Percentiles rank a stretch among this genome's conserved stretches.
These are phyloP conservation scores for Cristatella mucedo DNA, from an alignment of 2,888 invertebrate genomes.

Conservation along the genomic window DNA sequence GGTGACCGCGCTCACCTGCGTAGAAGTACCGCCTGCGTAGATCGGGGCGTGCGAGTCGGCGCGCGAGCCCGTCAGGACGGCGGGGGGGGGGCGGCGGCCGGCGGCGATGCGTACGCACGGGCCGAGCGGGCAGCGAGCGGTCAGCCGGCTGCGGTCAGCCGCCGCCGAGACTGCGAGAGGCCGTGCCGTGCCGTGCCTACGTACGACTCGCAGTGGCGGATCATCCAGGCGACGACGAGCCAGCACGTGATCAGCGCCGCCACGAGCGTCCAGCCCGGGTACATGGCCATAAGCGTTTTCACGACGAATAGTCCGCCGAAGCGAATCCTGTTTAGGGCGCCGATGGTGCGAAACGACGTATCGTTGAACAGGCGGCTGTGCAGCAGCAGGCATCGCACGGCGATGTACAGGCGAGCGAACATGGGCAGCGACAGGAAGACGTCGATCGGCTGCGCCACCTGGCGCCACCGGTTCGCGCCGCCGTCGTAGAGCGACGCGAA, in stretches of 20 bases:
- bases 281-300: constrained; percentile 98
- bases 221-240: constrained; percentile 98
- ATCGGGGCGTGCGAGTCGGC: no score
- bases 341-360: constrained; percentile 77
- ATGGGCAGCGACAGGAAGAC: constrained; percentile 93
- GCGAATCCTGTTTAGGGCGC: constrained; percentile 39
- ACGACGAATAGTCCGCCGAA: constrained; percentile 80
- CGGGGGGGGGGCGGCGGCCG: no score
- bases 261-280: constrained; percentile 88
- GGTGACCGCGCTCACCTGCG: no score
- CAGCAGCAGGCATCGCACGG: constrained; percentile 96
- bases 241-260: constrained; percentile 98
- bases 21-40: no score
- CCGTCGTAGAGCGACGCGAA: constrained; percentile 71
- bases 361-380: constrained; percentile 99
- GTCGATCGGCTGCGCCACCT: constrained; percentile 44
- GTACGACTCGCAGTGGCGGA: constrained; percentile 77
- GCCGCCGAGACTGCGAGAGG: no score
- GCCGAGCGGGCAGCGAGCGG: no score
- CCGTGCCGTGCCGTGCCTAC: no score
- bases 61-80: no score
- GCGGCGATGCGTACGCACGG: no score
- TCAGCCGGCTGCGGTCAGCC: no score
- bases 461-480: constrained; percentile 18
- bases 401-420: constrained; percentile 97